Base-by-base conservation (phyloP, 2,113 vertebrate species). In the Urocitellus parryii region DNA sequence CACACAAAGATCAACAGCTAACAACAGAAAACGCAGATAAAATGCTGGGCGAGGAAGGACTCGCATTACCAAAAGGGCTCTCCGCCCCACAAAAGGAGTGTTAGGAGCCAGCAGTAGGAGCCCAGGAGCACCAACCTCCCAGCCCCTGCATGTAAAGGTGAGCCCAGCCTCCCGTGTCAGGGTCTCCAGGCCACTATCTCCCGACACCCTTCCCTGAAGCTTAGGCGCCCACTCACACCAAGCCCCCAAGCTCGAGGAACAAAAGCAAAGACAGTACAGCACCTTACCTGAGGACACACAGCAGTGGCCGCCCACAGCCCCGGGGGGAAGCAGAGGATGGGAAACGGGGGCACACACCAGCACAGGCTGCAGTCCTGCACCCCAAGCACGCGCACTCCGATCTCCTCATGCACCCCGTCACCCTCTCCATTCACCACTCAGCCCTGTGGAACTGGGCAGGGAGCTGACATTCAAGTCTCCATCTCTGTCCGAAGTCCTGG, bases 311-410 rank as follows among this genome's bases (percentile, higher is more conserved):
- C 37, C 5, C 3, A 4, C 20, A 25, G 8, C 70, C 84, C 9
- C 16, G 29, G 1, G n/a, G 5, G 45, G 67, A 25, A 8, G 39
- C 29, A 27, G 10, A 37, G 3, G 29, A 7, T 0, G 6, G 22
- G 22, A n/a, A 32, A 32, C 0, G 8, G 0, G 29, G 24, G 29
- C 25, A 74, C 39, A 29, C 32, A 22, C 25, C 51, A 8, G 32
- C 34, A 22, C 14, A 11, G 20, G 24, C 8, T 7, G 20, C 6
- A 22, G 42, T 12, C 9, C 29, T 42, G 32, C 24, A 5, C 13
- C n/a, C 3, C 25, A 7, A 13, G 8, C 53, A 34, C 20, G 4
- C 0, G 14, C 9, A 8, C 0, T 45, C 83, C 0, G 0, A 20
- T 18, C 65, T 34, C 29, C 65, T 14, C 1, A 3, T 0, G 24